phyloP scores from a whole-genome alignment of 2,113 vertebrate species.

The Chaetura pelagica region DNA sequence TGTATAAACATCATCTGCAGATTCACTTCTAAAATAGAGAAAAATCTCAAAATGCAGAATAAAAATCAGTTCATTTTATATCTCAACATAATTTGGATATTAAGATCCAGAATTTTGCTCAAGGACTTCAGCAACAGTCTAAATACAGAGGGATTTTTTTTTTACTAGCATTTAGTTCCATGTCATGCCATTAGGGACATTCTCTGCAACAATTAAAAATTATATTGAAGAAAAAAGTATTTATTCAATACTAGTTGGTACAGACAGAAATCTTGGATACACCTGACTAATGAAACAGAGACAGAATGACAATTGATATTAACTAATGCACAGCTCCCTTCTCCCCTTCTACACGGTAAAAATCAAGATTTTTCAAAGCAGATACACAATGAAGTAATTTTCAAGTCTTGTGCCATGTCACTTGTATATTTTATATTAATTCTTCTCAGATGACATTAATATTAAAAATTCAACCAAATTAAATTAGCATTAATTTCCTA shows the following conservation, averaged over 20 bases:
- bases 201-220: not conserved
- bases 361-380: not conserved
- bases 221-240: not conserved
- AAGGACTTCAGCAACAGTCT: not conserved
- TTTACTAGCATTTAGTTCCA: not conserved
- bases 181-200: not conserved
- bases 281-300: not conserved
- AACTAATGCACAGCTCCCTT: not conserved
- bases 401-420: not conserved
- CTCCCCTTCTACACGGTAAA: not conserved
- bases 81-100: not conserved
- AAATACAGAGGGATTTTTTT: not conserved
- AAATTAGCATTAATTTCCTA: not conserved
- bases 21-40: not conserved
- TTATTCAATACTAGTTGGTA: not conserved
- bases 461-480: not conserved
- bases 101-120: not conserved
- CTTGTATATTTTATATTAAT: not conserved
- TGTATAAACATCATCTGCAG: not conserved
- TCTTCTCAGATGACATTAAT: not conserved
- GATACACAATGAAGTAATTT: not conserved
- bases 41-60: not conserved
- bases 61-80: not conserved
- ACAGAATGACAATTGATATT: not conserved
- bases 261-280: not conserved